phyloP scores from a whole-genome alignment of 2,888 invertebrate genomes.

The Acanthosepion esculentum region DNA sequence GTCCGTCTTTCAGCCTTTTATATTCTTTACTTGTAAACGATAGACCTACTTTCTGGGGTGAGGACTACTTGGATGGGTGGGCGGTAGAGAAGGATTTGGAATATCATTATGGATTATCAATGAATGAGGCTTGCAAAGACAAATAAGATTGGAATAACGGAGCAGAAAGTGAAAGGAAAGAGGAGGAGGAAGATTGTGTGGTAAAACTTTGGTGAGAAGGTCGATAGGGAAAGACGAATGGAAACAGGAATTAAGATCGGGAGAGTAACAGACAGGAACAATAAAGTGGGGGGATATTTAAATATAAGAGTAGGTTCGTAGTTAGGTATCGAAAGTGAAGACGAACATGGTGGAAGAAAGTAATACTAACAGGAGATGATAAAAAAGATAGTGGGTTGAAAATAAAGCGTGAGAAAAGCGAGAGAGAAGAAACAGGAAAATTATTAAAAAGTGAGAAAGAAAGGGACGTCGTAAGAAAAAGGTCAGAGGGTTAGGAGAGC shows the following conservation, averaged over 20 bases:
- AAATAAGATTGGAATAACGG: neutral
- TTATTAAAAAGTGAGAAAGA: too few relatives aligned
- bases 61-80: neutral
- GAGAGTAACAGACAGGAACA: neutral
- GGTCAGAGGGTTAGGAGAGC: too few relatives aligned
- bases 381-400: too few relatives aligned
- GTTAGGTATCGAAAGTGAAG: too few relatives aligned
- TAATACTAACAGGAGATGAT: too few relatives aligned
- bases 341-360: too few relatives aligned
- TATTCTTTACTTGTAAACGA: slow-evolving; percentile 21
- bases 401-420: too few relatives aligned
- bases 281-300: neutral
- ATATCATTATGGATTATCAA: slow-evolving; percentile 22
- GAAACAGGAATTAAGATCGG: neutral
- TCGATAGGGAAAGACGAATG: neutral
- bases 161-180: neutral
- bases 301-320: too few relatives aligned
- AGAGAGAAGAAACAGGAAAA: too few relatives aligned
- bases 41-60: neutral
- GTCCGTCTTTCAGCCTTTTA: slow-evolving; percentile 9
- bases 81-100: neutral
- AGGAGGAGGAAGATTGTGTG: neutral
- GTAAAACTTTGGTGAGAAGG: neutral
- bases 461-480: too few relatives aligned
- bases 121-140: neutral